Base-by-base conservation (phyloP, 2,888 invertebrate genomes). In the Enchytraeus crypticus region DNA sequence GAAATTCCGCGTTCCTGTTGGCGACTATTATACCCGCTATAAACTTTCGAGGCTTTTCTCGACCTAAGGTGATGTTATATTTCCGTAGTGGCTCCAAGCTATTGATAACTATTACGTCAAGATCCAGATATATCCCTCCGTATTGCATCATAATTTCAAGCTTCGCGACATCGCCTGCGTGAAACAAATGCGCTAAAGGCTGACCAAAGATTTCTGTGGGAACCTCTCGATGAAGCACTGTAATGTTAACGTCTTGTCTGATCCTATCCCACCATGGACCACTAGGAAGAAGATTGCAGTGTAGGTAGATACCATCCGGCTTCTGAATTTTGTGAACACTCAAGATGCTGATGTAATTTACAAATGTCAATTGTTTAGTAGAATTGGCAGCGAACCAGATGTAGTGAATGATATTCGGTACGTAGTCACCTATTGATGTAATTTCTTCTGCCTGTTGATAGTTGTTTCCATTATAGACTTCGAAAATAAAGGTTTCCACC, bases 381-480 rank as follows among this genome's bases (percentile, higher is more conserved):
- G n/a, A n/a, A n/a, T n/a, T n/a, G n/a, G n/a, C n/a, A n/a, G n/a
- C n/a, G n/a, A n/a, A 69, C 65, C 66, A 66, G 5, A 66, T 62
- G 57, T 61, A 69, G 53, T 70, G 70, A 11, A 70, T 66, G 29
- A 69, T 57, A 49, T 66, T 68, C 2, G 70, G 69, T n/a, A 70
- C 66, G n/a, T n/a, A n/a, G n/a, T n/a, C n/a, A n/a, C n/a, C n/a
- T n/a, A n/a, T n/a, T n/a, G n/a, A n/a, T n/a, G n/a, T n/a, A n/a
- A n/a, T n/a, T n/a, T n/a, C n/a, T n/a, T n/a, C n/a, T n/a, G n/a
- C n/a, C n/a, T n/a, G n/a, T n/a, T n/a, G n/a, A n/a, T n/a, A n/a
- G n/a, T n/a, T n/a, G n/a, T n/a, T n/a, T n/a, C n/a, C n/a, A n/a
- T n/a, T n/a, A n/a, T n/a, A n/a, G n/a, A n/a, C n/a, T n/a, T n/a